These are phyloP conservation scores for Ophthalmolycus amberensis DNA, from an alignment of 2,113 vertebrate genomes.

Conservation along the genomic window DNA sequence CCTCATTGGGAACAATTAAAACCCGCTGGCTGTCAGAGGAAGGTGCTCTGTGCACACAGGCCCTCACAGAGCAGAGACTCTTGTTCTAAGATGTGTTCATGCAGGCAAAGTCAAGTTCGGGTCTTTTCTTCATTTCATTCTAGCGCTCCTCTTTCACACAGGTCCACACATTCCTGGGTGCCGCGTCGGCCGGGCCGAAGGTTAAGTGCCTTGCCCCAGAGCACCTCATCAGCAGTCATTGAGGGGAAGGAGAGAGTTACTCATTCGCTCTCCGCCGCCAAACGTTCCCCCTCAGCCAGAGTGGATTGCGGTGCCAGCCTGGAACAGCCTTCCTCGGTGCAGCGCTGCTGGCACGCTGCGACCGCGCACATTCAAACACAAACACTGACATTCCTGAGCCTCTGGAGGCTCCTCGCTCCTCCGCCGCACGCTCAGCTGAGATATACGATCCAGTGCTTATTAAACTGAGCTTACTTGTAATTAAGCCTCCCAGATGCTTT, in stretches of 20 bases:
- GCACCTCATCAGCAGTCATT: slow-evolving; percentile 46
- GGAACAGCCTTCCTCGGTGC: slow-evolving; percentile 48
- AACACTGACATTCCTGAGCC: slow-evolving; percentile 68
- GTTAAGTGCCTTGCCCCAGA: slow-evolving; percentile 45
- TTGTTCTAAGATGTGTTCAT: too few species aligned
- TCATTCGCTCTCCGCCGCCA: slow-evolving; percentile 33
- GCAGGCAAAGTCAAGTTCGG: too few species aligned
- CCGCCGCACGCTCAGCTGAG: slow-evolving; percentile 44
- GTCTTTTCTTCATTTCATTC: too few species aligned
- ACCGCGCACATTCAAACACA: slow-evolving; percentile 48
- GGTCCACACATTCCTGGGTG: background rate
- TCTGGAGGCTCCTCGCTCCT: slow-evolving; percentile 65
- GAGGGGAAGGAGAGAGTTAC: slow-evolving; percentile 38
- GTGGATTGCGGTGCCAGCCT: slow-evolving; percentile 36
- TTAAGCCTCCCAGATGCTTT: slow-evolving; percentile 75
- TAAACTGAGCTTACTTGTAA: slow-evolving; percentile 78
- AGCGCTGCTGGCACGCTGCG: slow-evolving; percentile 32
- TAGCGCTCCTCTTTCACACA: background rate
- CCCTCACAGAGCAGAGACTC: too few species aligned
- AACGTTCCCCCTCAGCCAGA: slow-evolving; percentile 32
- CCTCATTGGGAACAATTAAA: too few species aligned
- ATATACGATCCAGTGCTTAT: slow-evolving; percentile 73
- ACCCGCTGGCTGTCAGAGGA: too few species aligned
- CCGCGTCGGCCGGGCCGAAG: background rate
- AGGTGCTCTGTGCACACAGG: too few species aligned